Evolutionary conservation across 92 coral and sea anemone species (phyloP), one percentile per base, ranked within the genome.

Genomic region (Epizoanthus ramosus): DNA sequence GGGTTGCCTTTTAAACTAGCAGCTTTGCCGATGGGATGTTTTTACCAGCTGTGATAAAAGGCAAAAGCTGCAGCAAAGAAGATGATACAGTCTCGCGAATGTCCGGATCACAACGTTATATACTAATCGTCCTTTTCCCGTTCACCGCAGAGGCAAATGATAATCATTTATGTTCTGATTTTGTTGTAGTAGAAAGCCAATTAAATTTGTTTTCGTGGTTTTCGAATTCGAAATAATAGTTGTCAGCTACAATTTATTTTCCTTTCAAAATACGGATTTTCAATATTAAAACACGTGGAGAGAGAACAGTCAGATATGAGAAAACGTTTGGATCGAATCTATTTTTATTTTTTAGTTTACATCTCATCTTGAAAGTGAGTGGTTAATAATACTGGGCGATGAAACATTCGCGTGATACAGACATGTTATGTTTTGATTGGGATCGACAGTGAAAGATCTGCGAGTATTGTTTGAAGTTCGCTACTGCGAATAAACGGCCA

Each of bases 321-420:
- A 35, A 31, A 19, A 10, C 41, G 43, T 41, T 43, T 23, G 45
- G 57, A 61, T 33, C 47, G n/a, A 53, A 18, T 77, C 6, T 61
- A 21, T 77, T 37, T 75, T 61, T 23, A 6, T 39, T 74, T 74
- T 74, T 17, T 43, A 74, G 80, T 74, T 74, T 31, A 54, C 80
- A 28, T 57, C 39, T 61, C 71, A 60, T 43, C 70, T 61, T 60
- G 41, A 77, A 25, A 39, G 33, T 77, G 45, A 77, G 82, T 77
- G 71, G 43, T 37, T 77, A 41, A 61, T 77, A 77, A 61, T 60
- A 59, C 58, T 60, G 41, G 66, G 39, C 68, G 82, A 39, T 77
- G 82, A 59, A 63, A 37, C 71, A 52, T 77, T 77, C 82, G 82
- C 82, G 71, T 77, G 82, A 77, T 77, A 45, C 24, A 21, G 53